Conservation (phyloP, 2,797 vertebrate genomes). For the Schizopygopsis malacanthus region DNA sequence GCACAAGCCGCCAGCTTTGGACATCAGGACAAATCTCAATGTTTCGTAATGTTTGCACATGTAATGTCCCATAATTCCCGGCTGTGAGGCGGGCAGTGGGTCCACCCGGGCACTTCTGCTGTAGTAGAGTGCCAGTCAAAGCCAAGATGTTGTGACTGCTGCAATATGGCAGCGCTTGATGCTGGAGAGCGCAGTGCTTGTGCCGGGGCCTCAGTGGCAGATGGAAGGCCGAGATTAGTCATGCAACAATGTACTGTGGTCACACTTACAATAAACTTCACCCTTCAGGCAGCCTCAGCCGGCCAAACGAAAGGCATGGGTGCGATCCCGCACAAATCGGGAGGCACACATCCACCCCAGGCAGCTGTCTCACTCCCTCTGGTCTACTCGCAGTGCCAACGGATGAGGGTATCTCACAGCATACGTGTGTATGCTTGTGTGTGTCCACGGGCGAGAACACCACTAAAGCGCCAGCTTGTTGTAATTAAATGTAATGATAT, state of each 20-base stretch:
- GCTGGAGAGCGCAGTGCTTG: slow-evolving; percentile 49
- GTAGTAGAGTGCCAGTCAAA: slow-evolving; percentile 25
- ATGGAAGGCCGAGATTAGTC: slow-evolving; percentile 79
- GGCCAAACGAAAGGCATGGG: slow-evolving; percentile 57
- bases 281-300: slow-evolving; percentile 55
- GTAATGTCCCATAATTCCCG: slow-evolving; percentile 53
- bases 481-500: slow-evolving; percentile 67
- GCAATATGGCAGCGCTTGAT: slow-evolving; percentile 56
- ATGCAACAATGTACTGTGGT: slow-evolving; percentile 74
- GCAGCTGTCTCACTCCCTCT: slow-evolving; percentile 61
- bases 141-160: slow-evolving; percentile 58
- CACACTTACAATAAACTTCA: slow-evolving; percentile 64
- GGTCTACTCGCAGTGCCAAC: slow-evolving; percentile 55
- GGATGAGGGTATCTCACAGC: slow-evolving; percentile 33
- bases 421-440: slow-evolving; percentile 29
- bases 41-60: slow-evolving; percentile 48
- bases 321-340: slow-evolving; percentile 47
- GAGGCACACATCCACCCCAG: slow-evolving; percentile 57
- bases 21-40: slow-evolving; percentile 17
- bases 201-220: slow-evolving; percentile 68
- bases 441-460: slow-evolving; percentile 41
- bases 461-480: slow-evolving; percentile 55
- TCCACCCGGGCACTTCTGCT: slow-evolving; percentile 35
- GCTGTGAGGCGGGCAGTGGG: slow-evolving; percentile 24
- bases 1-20: slow-evolving; percentile 18